Evolutionary conservation across 2,797 vertebrate species (phyloP).

Genomic region (Chlorospingus semifuscus): DNA sequence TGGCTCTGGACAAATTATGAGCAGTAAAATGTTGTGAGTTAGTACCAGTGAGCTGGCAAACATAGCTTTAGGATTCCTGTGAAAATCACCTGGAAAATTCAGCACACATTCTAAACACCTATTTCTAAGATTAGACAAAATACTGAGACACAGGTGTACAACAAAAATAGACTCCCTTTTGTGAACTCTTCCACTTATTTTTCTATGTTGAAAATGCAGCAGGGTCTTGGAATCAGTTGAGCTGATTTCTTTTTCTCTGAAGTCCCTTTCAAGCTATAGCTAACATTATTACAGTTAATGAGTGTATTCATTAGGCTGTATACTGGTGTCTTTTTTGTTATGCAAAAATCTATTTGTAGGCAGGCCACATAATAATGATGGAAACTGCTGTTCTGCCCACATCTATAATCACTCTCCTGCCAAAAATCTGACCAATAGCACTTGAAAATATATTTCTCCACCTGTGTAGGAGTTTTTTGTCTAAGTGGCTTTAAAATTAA

Average conservation of each 20-base stretch:
- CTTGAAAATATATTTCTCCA: conserved; percentile 4
- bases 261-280: not conserved
- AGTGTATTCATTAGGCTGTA: conserved; percentile 53
- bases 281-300: conserved; percentile 60
- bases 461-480: conserved; percentile 29
- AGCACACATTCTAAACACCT: not conserved
- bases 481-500: not conserved
- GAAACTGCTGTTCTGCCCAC: conserved; percentile 56
- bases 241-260: not conserved
- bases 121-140: not conserved
- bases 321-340: conserved; percentile 20
- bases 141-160: not conserved
- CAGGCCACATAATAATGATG: conserved; percentile 61
- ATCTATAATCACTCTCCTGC: conserved; percentile 40
- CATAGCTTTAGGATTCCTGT: not conserved
- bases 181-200: not conserved
- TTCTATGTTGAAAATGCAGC: not conserved
- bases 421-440: conserved; percentile 57
- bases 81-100: not conserved
- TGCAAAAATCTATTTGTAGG: conserved; percentile 51
- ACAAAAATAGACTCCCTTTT: not conserved
- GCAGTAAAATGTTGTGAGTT: accelerated
- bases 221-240: not conserved
- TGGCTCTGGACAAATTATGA: not conserved
- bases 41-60: not conserved